Percentiles rank a stretch among this genome's conserved stretches.
phyloP scores from a whole-genome alignment of 2,113 vertebrate species.

The Balaeniceps rex region DNA sequence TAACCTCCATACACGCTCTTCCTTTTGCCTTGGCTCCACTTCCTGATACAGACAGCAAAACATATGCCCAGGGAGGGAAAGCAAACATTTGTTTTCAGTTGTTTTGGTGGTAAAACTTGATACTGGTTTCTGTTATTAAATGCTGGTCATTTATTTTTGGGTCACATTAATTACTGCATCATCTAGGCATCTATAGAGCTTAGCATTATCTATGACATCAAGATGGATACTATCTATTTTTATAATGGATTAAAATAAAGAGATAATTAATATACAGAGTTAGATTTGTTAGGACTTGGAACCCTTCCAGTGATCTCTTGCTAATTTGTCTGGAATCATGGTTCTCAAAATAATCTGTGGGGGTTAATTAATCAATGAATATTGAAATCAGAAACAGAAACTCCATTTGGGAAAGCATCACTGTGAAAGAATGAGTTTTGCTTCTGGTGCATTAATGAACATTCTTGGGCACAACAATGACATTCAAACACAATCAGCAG shows the following conservation, averaged over 20 bases:
- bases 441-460: background rate
- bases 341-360: slow-evolving; percentile 16
- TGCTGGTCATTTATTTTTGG: background rate
- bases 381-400: slow-evolving; percentile 35
- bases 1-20: slow-evolving; percentile 53
- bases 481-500: background rate
- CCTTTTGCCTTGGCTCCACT: slow-evolving; percentile 73
- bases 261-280: slow-evolving; percentile 9
- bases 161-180: background rate
- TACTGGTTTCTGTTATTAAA: background rate
- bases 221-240: slow-evolving; percentile 1
- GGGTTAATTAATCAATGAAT: slow-evolving; percentile 26
- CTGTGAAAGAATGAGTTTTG: background rate
- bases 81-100: slow-evolving; percentile 28
- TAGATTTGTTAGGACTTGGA: slow-evolving; percentile 27
- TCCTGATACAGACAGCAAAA: slow-evolving; percentile 71
- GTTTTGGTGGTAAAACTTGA: background rate
- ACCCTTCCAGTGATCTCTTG: background rate
- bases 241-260: slow-evolving; percentile 15
- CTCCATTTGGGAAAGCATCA: background rate
- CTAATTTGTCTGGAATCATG: background rate
- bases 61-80: background rate
- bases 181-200: background rate
- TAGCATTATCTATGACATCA: background rate
- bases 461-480: background rate